phyloP scores from a whole-genome alignment of 1,140 invertebrate genomes.

The Meloidogyne floridensis region DNA sequence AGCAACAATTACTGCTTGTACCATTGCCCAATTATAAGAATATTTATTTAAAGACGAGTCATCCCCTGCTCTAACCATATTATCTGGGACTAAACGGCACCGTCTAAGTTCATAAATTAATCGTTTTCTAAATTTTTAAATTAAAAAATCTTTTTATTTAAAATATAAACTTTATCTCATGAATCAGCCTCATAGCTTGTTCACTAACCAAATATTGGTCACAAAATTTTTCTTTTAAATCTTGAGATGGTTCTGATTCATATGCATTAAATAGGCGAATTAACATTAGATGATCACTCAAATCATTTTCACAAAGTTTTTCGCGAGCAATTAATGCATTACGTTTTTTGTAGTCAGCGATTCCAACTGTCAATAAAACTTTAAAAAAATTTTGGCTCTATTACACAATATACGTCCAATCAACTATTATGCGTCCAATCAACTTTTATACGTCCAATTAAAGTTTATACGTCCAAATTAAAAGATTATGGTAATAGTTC shows the following conservation, averaged over 20 bases:
- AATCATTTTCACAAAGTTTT: slow-evolving; percentile 77
- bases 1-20: slow-evolving; percentile 63
- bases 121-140: slow-evolving; percentile 39
- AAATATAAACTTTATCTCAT: slow-evolving; percentile 67
- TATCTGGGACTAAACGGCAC: slow-evolving; percentile 40
- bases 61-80: slow-evolving; percentile 28
- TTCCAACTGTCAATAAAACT: slow-evolving; percentile 52
- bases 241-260: not conserved
- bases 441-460: too few species aligned
- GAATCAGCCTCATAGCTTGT: slow-evolving; percentile 83
- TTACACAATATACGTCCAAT: too few species aligned
- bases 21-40: slow-evolving; percentile 57
- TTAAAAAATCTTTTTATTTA: not conserved
- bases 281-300: slow-evolving; percentile 85
- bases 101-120: slow-evolving; percentile 54
- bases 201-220: slow-evolving; percentile 78
- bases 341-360: slow-evolving; percentile 48
- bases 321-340: slow-evolving; percentile 72
- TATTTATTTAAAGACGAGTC: slow-evolving; percentile 49
- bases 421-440: too few species aligned
- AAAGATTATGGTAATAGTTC: too few species aligned
- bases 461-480: too few species aligned
- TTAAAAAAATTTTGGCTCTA: slow-evolving; percentile 19
- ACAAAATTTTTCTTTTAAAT: slow-evolving; percentile 73
- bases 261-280: slow-evolving; percentile 79